phyloP scores from a whole-genome alignment of 2,113 vertebrate genomes.

The Menidia beryllina region DNA sequence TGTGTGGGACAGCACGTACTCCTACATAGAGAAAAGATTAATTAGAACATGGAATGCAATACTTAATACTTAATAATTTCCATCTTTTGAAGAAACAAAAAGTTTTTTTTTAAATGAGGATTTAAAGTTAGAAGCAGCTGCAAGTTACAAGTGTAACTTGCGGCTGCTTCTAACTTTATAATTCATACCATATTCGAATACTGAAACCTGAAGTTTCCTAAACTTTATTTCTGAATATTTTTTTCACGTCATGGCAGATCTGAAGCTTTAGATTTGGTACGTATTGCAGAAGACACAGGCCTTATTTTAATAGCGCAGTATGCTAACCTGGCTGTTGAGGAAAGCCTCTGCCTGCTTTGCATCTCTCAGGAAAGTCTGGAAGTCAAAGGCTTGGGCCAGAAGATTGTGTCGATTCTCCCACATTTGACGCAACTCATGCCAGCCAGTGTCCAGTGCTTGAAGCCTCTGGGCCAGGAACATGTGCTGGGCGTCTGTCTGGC shows the following conservation, averaged over 20 bases:
- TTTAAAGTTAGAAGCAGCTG: background rate
- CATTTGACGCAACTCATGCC: slow-evolving; percentile 92
- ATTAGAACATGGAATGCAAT: background rate
- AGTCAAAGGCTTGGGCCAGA: slow-evolving; percentile 89
- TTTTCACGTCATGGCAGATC: too few relatives aligned
- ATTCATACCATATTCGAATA: background rate
- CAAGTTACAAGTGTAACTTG: background rate
- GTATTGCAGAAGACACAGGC: background rate
- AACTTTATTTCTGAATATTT: too few relatives aligned
- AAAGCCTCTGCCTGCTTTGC: slow-evolving; percentile 92
- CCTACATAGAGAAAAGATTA: slow-evolving; percentile 76
- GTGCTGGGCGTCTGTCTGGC: slow-evolving; percentile 90
- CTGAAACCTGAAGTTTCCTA: too few relatives aligned
- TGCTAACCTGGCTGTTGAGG: slow-evolving; percentile 91
- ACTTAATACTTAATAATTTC: too few relatives aligned
- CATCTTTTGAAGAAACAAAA: too few relatives aligned
- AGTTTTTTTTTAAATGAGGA: too few relatives aligned
- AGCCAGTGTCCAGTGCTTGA: slow-evolving; percentile 91
- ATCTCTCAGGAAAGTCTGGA: slow-evolving; percentile 92
- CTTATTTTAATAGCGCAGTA: background rate
- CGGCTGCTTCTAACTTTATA: background rate
- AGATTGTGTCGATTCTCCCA: slow-evolving; percentile 93
- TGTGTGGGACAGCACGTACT: slow-evolving; percentile 91
- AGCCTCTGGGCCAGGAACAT: slow-evolving; percentile 91
- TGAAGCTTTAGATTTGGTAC: too few relatives aligned